These are phyloP conservation scores for Tetragnatha montana DNA, from an alignment of 2,888 invertebrate species.

Conservation along the genomic window DNA sequence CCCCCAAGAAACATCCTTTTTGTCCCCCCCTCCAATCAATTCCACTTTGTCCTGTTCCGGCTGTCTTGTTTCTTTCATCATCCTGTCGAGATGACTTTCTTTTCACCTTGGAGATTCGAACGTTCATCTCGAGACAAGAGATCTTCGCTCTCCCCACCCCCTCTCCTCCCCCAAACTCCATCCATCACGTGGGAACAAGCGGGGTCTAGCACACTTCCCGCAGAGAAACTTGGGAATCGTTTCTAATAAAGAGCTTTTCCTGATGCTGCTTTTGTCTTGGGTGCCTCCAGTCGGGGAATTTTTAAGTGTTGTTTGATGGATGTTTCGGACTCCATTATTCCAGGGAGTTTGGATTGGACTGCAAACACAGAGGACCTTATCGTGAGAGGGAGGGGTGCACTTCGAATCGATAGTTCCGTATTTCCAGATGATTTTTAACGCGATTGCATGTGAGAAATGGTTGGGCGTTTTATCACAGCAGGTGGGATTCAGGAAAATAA, in stretches of 20 bases:
- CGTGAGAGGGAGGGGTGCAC: not conserved
- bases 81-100: constrained; percentile 58
- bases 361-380: not conserved
- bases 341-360: not conserved
- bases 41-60: constrained; percentile 44
- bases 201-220: constrained; percentile 44
- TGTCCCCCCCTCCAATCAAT: constrained; percentile 47
- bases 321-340: constrained; percentile 32
- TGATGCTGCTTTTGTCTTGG: constrained; percentile 32
- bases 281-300: not conserved
- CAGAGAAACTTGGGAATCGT: constrained; percentile 45
- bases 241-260: constrained; percentile 61
- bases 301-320: constrained; percentile 53
- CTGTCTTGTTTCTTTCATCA: constrained; percentile 58
- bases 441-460: not conserved
- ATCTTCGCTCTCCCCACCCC: not conserved
- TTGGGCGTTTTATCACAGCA: not conserved
- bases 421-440: not conserved
- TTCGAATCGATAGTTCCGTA: not conserved
- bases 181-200: constrained; percentile 58
- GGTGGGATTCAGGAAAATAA: not conserved
- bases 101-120: constrained; percentile 63
- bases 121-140: constrained; percentile 52
- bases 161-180: constrained; percentile 5
- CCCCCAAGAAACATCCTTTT: no score